phyloP scores from a whole-genome alignment of 2,113 vertebrate genomes.

The Corapipo altera region DNA sequence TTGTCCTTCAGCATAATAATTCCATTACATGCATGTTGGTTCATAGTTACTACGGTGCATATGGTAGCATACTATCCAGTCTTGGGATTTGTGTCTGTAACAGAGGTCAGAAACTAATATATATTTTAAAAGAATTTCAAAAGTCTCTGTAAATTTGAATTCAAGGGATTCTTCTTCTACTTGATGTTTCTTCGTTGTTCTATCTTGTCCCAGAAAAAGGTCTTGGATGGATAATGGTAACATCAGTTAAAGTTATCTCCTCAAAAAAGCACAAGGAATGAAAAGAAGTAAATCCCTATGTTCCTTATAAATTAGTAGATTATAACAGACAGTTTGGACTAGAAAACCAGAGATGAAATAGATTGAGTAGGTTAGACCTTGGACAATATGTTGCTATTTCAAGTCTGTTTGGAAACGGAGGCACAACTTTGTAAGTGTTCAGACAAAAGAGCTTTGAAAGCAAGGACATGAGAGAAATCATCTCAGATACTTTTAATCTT shows the following conservation, averaged over 20 bases:
- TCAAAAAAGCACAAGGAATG: background rate
- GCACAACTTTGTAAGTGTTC: background rate
- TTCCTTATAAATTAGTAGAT: background rate
- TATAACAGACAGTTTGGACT: background rate
- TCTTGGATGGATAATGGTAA: background rate
- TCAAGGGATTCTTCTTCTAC: background rate
- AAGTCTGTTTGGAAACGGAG: background rate
- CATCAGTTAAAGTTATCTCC: background rate
- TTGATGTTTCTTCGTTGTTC: background rate
- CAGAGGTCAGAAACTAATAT: background rate
- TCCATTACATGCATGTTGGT: accelerated
- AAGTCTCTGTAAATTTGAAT: background rate
- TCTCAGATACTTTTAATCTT: background rate
- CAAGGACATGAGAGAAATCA: background rate
- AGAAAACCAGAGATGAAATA: background rate
- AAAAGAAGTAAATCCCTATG: background rate
- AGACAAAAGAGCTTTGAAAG: background rate
- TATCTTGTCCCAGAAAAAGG: background rate
- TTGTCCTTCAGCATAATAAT: background rate
- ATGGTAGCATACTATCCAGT: background rate
- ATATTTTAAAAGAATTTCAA: background rate
- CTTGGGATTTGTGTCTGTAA: background rate
- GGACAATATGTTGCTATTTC: accelerated
- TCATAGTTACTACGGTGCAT: background rate
- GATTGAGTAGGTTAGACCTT: background rate